Percentiles rank a stretch among this genome's conserved stretches.
phyloP scores from a whole-genome alignment of 2,797 vertebrate species.

The Hippocampus kuda region DNA sequence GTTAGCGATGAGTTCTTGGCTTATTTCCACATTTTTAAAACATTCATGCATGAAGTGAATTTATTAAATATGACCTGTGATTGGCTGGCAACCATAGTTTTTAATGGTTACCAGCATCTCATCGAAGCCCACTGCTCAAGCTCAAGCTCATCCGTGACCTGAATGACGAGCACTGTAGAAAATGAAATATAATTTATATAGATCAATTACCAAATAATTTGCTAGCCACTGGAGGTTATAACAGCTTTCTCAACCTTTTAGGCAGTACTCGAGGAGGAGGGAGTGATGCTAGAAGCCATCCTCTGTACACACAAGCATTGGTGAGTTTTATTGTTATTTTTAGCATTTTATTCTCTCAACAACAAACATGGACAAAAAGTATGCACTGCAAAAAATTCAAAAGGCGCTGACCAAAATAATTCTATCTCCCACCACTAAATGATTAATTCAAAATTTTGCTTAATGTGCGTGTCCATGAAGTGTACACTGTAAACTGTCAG shows the following conservation, averaged over 20 bases:
- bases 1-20: too few relatives aligned
- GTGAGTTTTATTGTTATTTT: conserved; percentile 60
- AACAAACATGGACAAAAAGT: neutral
- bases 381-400: neutral
- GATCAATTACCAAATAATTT: neutral
- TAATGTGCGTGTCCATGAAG: neutral
- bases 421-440: neutral
- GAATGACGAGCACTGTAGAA: neutral
- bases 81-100: too few relatives aligned
- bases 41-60: too few relatives aligned
- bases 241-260: conserved; percentile 29
- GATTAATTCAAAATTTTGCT: too few relatives aligned
- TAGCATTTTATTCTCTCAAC: neutral
- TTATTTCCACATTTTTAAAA: too few relatives aligned
- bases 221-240: neutral
- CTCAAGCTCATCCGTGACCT: too few relatives aligned
- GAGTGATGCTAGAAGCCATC: conserved; percentile 82
- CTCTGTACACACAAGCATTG: conserved; percentile 98
- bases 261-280: conserved; percentile 80
- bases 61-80: too few relatives aligned
- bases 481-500: neutral
- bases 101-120: too few relatives aligned
- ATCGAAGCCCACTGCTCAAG: too few relatives aligned
- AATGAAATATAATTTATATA: neutral
- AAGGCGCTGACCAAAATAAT: neutral